Evolutionary conservation across 1,140 invertebrate species (phyloP), one percentile per base, ranked within the genome.

Genomic region (Hormaphis cornu): DNA sequence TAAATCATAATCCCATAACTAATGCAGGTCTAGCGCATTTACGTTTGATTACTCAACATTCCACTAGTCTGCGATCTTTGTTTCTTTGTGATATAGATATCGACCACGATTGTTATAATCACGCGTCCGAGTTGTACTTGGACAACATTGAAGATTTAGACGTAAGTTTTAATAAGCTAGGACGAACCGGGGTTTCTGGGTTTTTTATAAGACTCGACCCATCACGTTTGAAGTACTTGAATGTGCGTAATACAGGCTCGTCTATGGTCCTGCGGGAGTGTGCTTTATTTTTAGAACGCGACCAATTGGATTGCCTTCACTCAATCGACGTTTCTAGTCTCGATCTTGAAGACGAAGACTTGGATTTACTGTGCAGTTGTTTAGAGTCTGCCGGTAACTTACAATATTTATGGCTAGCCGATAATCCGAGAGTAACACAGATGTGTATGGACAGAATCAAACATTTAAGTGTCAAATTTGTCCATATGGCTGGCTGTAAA

Each of bases 151-250:
- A 71, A 71, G 70, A 71, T 1, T 16, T 71, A n/a, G 59, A 72
- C 16, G 33, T 74, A 2, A 73, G 73, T 24, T 72, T 70, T 42
- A 74, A 74, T 42, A 53, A 46, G 5, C 33, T 75, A 16, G 74
- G 72, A 10, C 14, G 61, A 14, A 73, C 72, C 48, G 74, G 74
- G 6, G 16, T 71, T 6, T 56, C 52, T 20, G 53, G 53, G 40
- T 69, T 71, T 28, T 52, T 71, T 9, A 66, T 63, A 37, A 6
- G 52, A 37, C 22, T 71, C 1, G 61, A 69, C 20, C 61, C 63
- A 8, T 56, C 33, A 28, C 33, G 30, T 37, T 66, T 71, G 3
- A 54, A 58, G n/a, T 58, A 28, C 24, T 56, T 71, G n/a, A 50
- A 71, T 58, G 42, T 71, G n/a, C 33, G 58, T 14, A 52, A 56